These are phyloP conservation scores for Nemurella pictetii DNA, from an alignment of 2,888 invertebrate genomes.

Conservation along the genomic window DNA sequence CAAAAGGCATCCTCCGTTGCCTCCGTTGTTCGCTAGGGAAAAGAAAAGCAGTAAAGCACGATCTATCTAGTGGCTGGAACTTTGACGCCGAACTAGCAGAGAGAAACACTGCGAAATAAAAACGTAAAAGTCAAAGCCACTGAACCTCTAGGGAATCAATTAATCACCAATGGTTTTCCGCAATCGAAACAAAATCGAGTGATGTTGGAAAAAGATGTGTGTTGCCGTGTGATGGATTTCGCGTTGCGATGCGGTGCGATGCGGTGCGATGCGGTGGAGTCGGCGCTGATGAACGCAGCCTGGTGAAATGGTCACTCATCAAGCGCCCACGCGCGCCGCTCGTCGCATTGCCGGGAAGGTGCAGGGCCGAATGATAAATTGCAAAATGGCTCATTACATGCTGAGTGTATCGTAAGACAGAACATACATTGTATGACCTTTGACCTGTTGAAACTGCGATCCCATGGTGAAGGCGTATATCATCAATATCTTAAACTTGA, in stretches of 20 bases:
- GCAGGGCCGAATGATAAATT: not conserved
- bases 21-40: not conserved
- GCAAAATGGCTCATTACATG: constrained; percentile 10
- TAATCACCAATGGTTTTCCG: not conserved
- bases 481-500: not conserved
- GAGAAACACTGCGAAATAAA: not conserved
- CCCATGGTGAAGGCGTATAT: not conserved
- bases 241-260: no score
- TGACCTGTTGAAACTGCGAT: not conserved
- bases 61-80: not conserved
- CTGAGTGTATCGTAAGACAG: constrained; percentile 6
- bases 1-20: not conserved
- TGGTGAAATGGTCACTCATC: not conserved
- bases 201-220: not conserved
- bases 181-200: not conserved
- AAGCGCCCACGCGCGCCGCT: not conserved
- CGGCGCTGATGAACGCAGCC: not conserved
- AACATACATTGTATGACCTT: constrained; percentile 15
- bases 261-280: no score
- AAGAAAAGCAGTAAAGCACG: not conserved
- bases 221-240: no score
- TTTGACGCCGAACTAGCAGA: not conserved
- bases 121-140: not conserved
- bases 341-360: not conserved
- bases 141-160: not conserved